Evolutionary conservation across 2,113 vertebrate species (phyloP), one percentile per base, ranked within the genome.

Genomic region (Lutjanus erythropterus): DNA sequence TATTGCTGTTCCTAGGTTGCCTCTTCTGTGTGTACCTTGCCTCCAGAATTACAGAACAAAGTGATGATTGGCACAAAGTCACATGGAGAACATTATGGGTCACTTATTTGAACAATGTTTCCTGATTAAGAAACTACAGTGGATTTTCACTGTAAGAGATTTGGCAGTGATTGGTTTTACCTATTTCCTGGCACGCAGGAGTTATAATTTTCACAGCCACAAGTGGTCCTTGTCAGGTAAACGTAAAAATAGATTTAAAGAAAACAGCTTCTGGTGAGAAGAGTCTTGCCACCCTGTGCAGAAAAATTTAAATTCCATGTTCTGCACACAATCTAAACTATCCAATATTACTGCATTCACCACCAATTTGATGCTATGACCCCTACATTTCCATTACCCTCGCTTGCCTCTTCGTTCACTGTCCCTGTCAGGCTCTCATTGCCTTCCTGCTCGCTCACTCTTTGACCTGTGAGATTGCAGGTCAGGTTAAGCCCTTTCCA

Each of bases 401-500:
- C 0, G 0, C 69, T n/a, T 66, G 56, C 49, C 84, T 74, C 53
- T 64, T 14, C 5, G 6, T 41, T 59, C 61, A 37, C 31, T 14
- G 10, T 81, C 55, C 60, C 50, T 74, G 56, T 83, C 73, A 19
- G 44, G 19, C 47, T 78, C 44, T 50, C 25, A 6, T 31, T 73
- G 69, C 68, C 71, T 60, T 61, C 53, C 59, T 70, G 58, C 61
- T 64, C 18, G 25, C 66, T 80, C 68, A 27, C 77, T 85, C 41
- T 71, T 59, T 86, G 87, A 91, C 91, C 93, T 87, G 35, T 61
- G 56, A 89, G 80, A 92, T 90, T 87, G 77, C 72, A 78, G 89
- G 93, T 92, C 87, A 88, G 86, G 78, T 88, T 81, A 69, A 88
- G 83, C 85, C 85, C 82, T 90, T 91, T 91, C 86, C 83, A 29